Evolutionary conservation across 2,113 vertebrate genomes (phyloP).

Genomic region (Puma concolor): DNA sequence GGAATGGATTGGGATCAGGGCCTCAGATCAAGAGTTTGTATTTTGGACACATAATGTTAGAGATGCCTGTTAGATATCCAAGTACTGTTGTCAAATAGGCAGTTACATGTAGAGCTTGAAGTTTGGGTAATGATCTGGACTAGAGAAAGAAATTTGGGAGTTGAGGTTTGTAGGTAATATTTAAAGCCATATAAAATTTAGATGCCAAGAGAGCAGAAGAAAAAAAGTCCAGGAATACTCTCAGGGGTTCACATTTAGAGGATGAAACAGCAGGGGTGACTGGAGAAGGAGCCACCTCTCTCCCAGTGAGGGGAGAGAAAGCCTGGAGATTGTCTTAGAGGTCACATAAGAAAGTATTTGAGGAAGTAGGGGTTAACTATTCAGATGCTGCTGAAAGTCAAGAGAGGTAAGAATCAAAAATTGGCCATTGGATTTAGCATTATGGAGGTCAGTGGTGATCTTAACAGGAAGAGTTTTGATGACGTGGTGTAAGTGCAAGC

Average conservation of each 20-base stretch:
- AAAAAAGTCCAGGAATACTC: neutral
- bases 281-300: neutral
- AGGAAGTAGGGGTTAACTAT: neutral
- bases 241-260: neutral
- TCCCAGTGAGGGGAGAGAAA: neutral
- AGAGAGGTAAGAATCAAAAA: neutral
- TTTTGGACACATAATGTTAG: neutral
- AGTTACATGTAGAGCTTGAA: neutral
- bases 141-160: neutral
- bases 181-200: neutral
- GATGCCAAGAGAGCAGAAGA: neutral
- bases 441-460: neutral
- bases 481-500: neutral
- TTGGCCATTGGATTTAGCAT: neutral
- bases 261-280: neutral
- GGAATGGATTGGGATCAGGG: neutral
- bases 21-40: neutral
- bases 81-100: neutral
- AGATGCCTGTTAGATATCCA: neutral
- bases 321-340: neutral
- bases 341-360: neutral
- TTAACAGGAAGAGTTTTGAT: neutral
- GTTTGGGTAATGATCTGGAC: neutral
- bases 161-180: neutral
- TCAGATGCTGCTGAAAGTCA: neutral